These are phyloP conservation scores for Oceanodroma tethys DNA, from an alignment of 2,113 vertebrate species.

Conservation along the genomic window DNA sequence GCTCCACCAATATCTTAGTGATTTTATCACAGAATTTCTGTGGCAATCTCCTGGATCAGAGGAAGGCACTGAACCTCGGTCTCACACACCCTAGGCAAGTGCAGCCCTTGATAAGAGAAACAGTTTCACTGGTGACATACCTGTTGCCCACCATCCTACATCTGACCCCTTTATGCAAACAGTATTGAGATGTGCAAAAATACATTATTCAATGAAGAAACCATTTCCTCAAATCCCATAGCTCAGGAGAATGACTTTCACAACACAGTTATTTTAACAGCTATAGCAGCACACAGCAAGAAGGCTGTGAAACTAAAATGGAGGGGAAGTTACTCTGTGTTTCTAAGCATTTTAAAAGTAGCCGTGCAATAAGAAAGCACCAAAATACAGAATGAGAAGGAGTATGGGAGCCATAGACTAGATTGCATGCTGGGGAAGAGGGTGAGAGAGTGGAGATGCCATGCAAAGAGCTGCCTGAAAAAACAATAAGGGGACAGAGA, in stretches of 20 bases:
- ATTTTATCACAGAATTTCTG: neutral
- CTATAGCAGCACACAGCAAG: neutral
- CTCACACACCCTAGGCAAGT: neutral
- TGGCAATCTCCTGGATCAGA: neutral
- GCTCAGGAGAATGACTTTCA: neutral
- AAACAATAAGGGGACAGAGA: neutral
- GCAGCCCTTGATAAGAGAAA: neutral
- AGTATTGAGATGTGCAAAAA: neutral
- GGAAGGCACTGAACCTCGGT: fast-evolving
- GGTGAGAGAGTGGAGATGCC: neutral
- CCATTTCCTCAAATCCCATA: neutral
- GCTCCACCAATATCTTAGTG: neutral
- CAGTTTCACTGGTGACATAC: fast-evolving
- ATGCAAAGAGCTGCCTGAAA: neutral
- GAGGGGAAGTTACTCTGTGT: neutral
- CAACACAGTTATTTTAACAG: neutral
- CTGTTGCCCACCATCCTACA: neutral
- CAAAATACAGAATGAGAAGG: neutral
- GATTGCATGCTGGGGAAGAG: neutral
- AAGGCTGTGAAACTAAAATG: neutral
- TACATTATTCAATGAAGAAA: neutral
- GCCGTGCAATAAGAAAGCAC: neutral
- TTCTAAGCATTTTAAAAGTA: neutral
- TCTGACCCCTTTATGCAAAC: neutral
- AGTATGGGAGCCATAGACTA: neutral